Evolutionary conservation across 2,888 invertebrate species (phyloP).

Genomic region (Caenorhabditis becei): DNA sequence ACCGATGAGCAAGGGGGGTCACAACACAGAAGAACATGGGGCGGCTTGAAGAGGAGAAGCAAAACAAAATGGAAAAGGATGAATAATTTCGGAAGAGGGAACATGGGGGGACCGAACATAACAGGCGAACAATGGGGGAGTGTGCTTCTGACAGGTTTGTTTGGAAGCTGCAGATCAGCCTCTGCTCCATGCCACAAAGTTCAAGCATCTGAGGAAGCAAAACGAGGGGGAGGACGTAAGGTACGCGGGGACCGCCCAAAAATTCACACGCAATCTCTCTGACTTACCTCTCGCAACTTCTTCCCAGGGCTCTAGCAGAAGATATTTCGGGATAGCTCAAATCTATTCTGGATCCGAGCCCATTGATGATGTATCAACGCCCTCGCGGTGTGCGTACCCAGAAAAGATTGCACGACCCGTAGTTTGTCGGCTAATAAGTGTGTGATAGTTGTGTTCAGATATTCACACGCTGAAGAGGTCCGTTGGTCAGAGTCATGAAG

Average conservation of each 20-base stretch:
- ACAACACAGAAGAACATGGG: constrained; percentile 14
- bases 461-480: constrained; percentile 22
- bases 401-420: neutral
- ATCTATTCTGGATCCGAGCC: constrained; percentile 51
- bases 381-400: constrained; percentile 28
- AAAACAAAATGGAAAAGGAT: constrained; percentile 41
- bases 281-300: constrained; percentile 41
- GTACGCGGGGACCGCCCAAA: constrained; percentile 18
- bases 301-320: neutral
- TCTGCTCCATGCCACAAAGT: no score
- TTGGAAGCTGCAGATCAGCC: neutral
- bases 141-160: constrained; percentile 29
- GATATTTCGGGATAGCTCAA: constrained; percentile 35
- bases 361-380: constrained; percentile 53
- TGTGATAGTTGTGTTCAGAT: constrained; percentile 41
- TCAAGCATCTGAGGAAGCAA: constrained; percentile 34
- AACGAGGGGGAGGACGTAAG: constrained; percentile 17
- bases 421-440: constrained; percentile 40
- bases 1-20: constrained; percentile 16
- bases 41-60: constrained; percentile 8
- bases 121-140: constrained; percentile 11
- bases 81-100: constrained; percentile 24
- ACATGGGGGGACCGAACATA: neutral
- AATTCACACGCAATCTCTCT: constrained; percentile 54
- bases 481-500: neutral